Evolutionary conservation across 2,797 vertebrate genomes (phyloP).

Genomic region (Tenualosa thibaudeaui): DNA sequence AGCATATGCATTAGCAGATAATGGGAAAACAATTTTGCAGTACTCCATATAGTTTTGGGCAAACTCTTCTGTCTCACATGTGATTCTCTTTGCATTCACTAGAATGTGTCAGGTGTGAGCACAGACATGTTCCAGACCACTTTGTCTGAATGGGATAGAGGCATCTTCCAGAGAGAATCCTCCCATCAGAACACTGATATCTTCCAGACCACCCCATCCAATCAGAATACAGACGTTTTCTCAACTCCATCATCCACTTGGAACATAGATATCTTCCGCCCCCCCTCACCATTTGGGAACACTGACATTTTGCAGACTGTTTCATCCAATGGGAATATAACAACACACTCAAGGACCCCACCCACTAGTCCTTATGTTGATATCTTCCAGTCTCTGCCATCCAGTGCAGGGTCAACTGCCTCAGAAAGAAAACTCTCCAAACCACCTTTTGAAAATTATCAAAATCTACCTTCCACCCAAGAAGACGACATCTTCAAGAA

Average conservation of each 20-base stretch:
- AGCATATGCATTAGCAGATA: too few species aligned
- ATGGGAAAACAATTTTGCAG: not conserved
- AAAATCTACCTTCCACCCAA: not conserved
- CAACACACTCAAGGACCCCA: not conserved
- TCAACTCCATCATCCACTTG: not conserved
- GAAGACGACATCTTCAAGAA: not conserved
- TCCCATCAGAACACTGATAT: constrained; percentile 26
- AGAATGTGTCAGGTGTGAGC: not conserved
- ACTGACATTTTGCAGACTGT: constrained; percentile 34
- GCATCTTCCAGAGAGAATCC: not conserved
- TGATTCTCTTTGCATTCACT: not conserved
- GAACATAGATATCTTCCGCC: not conserved
- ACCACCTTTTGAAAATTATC: constrained; percentile 22
- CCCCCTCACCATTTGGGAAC: not conserved
- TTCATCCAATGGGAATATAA: not conserved
- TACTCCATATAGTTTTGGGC: not conserved
- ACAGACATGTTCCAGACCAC: constrained; percentile 32
- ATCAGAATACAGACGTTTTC: constrained; percentile 21
- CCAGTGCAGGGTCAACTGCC: not conserved
- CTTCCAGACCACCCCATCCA: constrained; percentile 43
- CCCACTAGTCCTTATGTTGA: not conserved
- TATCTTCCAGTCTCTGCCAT: not conserved
- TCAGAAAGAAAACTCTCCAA: not conserved
- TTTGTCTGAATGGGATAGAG: not conserved
- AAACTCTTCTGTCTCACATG: not conserved